These are phyloP conservation scores for Noctua comes DNA, from an alignment of 2,888 invertebrate genomes.

Conservation along the genomic window DNA sequence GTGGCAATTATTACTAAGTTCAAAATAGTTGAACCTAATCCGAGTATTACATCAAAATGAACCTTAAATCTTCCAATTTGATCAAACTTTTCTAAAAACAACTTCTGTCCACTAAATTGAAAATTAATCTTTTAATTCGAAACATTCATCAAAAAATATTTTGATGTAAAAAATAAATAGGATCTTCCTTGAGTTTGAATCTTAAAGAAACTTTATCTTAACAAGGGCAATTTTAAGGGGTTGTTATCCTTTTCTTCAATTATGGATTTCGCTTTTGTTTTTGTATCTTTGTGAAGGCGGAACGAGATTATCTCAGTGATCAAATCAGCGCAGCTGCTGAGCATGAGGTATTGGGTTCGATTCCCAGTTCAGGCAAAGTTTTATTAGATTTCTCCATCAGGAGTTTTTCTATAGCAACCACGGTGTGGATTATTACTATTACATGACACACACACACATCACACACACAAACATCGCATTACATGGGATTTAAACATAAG, in stretches of 20 bases:
- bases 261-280: not conserved
- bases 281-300: not conserved
- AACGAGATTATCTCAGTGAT: not conserved
- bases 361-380: not conserved
- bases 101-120: not conserved
- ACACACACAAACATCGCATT: too few species aligned
- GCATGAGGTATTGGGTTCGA: not conserved
- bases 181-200: slow-evolving; percentile 5
- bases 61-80: not conserved
- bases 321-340: not conserved
- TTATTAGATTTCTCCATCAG: not conserved
- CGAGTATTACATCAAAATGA: not conserved
- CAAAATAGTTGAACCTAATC: not conserved
- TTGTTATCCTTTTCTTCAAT: not conserved
- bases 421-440: too few species aligned
- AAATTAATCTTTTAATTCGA: slow-evolving; percentile 7
- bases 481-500: too few species aligned
- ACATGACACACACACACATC: too few species aligned
- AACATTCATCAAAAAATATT: not conserved
- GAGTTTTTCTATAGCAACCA: not conserved
- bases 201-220: slow-evolving; percentile 10
- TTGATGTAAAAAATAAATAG: slow-evolving; percentile 14
- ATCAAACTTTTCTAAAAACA: slow-evolving; percentile 16
- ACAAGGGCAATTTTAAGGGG: not conserved
- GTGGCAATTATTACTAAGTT: too few species aligned